Percentiles rank a stretch among this genome's conserved stretches.
Conservation (phyloP, 2,797 vertebrate genomes). For the Erethizon dorsatum region DNA sequence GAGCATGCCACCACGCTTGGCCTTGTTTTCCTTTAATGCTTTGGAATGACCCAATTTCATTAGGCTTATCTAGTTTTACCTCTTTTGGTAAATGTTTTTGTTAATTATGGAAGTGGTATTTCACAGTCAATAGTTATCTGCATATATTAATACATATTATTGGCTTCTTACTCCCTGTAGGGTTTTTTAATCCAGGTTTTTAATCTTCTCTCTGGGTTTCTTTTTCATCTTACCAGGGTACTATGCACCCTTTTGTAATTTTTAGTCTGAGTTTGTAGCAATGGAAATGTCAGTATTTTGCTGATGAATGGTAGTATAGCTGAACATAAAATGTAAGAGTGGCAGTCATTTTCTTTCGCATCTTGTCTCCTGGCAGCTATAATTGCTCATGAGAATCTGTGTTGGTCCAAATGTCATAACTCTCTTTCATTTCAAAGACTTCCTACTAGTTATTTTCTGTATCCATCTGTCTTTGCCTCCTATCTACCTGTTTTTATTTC, state of each 20-base stretch:
- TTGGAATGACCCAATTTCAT: not conserved
- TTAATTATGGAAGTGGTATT: conserved; percentile 26
- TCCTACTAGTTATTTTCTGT: not conserved
- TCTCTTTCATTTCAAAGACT: conserved; percentile 41
- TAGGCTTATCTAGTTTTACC: not conserved
- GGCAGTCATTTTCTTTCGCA: not conserved
- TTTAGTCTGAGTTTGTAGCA: not conserved
- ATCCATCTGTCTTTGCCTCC: not conserved
- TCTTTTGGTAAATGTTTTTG: not conserved
- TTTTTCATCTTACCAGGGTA: not conserved
- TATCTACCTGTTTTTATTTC: conserved; percentile 1
- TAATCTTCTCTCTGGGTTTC: not conserved
- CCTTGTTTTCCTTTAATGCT: conserved; percentile 7
- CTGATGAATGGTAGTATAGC: not conserved
- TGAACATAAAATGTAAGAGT: not conserved
- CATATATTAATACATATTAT: not conserved
- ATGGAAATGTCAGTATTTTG: not conserved
- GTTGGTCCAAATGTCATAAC: not conserved
- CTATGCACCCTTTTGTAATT: not conserved
- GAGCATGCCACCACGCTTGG: too few species aligned
- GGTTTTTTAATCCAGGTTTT: not conserved
- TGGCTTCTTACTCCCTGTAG: not conserved
- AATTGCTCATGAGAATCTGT: not conserved
- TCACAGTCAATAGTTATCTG: not conserved
- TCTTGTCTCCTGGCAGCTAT: not conserved